Conservation (phyloP, 2,113 vertebrate species). For the Perca schrenkii region DNA sequence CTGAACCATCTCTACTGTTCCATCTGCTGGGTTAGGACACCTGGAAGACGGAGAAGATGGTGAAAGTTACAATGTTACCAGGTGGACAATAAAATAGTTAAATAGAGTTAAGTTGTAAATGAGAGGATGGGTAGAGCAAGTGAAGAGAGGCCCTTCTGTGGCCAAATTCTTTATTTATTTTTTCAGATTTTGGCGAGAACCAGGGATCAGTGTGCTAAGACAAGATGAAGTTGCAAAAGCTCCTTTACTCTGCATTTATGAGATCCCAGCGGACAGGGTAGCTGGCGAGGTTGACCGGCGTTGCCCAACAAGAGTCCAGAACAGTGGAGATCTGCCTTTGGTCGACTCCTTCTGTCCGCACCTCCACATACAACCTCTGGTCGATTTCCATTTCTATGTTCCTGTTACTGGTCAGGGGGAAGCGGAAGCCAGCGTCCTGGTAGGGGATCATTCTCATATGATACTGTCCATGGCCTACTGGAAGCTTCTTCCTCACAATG, state of each 20-base stretch:
- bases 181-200: not conserved
- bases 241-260: constrained; percentile 67
- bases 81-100: no score
- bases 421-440: constrained; percentile 64
- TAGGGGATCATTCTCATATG: constrained; percentile 70
- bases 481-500: constrained; percentile 63
- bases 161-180: no score
- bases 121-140: not conserved
- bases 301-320: constrained; percentile 81
- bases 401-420: constrained; percentile 26
- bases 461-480: constrained; percentile 65
- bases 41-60: constrained; percentile 43
- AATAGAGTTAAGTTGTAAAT: no score
- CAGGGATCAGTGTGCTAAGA: not conserved
- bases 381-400: constrained; percentile 60
- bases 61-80: not conserved
- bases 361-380: constrained; percentile 67
- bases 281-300: constrained; percentile 54
- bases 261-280: constrained; percentile 75
- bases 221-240: not conserved
- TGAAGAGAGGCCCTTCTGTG: not conserved
- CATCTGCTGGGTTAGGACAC: constrained; percentile 75
- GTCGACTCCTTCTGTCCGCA: constrained; percentile 73
- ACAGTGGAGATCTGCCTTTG: constrained; percentile 64
- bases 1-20: constrained; percentile 69